These are phyloP conservation scores for Borostomias antarcticus DNA, from an alignment of 2,797 vertebrate species.

Conservation along the genomic window DNA sequence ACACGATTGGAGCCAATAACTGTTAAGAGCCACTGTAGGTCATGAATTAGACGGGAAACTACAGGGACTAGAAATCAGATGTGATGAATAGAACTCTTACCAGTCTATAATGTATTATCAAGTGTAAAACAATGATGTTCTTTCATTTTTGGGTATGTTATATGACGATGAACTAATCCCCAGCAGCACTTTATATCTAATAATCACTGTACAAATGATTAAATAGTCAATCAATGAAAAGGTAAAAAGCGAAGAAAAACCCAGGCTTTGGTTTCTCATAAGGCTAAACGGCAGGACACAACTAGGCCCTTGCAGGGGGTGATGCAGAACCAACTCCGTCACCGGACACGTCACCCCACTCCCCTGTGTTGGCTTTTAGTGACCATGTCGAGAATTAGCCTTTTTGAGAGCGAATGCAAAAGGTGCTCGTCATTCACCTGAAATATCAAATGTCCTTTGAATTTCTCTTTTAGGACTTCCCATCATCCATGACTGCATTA, in stretches of 20 bases:
- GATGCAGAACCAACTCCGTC: conserved; percentile 78
- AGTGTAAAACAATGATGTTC: conserved; percentile 81
- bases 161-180: conserved; percentile 85
- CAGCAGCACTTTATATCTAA: conserved; percentile 99
- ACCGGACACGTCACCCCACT: conserved; percentile 75
- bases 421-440: conserved; percentile 90
- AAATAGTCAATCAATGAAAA: conserved; percentile 77
- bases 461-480: conserved; percentile 83
- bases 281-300: too few relatives aligned
- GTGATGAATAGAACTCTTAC: conserved; percentile 76
- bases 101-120: conserved; percentile 85
- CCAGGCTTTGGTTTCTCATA: conserved; percentile 40
- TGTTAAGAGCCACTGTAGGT: conserved; percentile 84
- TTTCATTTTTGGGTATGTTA: conserved; percentile 86
- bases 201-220: conserved; percentile 96
- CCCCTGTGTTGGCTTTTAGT: conserved; percentile 88
- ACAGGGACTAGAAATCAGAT: conserved; percentile 92
- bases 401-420: conserved; percentile 91
- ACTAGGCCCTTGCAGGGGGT: conserved; percentile 73
- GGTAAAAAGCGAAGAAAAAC: conserved; percentile 36
- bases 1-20: conserved; percentile 84
- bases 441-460: conserved; percentile 87
- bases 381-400: conserved; percentile 92
- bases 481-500: conserved; percentile 87
- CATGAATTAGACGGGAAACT: conserved; percentile 86